phyloP scores from a whole-genome alignment of 2,797 vertebrate genomes.

The Spinus pinus region DNA sequence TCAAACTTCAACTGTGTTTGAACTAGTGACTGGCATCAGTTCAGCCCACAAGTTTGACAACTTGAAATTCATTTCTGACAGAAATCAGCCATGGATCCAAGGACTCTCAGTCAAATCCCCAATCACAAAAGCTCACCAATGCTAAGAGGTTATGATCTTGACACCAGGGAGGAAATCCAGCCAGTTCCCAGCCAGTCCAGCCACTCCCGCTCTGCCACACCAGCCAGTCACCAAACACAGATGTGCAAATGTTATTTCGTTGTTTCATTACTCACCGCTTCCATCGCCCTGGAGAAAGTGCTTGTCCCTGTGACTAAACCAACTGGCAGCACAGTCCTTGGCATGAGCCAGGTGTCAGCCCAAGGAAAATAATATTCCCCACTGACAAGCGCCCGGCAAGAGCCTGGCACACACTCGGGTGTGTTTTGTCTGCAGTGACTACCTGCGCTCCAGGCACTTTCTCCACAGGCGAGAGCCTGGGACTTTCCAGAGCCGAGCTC shows the following conservation, averaged over 20 bases:
- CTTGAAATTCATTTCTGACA: background rate
- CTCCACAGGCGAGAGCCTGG: background rate
- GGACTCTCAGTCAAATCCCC: background rate
- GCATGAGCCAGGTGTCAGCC: background rate
- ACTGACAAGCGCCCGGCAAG: background rate
- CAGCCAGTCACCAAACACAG: background rate
- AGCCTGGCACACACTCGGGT: background rate
- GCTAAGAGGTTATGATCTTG: background rate
- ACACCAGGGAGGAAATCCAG: background rate
- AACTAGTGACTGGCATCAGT: rapidly evolving
- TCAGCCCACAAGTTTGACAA: background rate
- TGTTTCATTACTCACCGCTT: background rate
- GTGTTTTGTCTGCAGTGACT: background rate
- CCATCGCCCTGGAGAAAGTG: slow-evolving; percentile 48
- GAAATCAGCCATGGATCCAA: background rate
- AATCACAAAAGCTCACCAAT: background rate
- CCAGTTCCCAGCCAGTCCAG: background rate
- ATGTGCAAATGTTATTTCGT: background rate
- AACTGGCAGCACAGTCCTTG: background rate
- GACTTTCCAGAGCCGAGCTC: background rate
- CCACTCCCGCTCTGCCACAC: background rate
- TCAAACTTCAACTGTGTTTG: rapidly evolving
- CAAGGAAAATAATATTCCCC: background rate
- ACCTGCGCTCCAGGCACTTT: background rate
- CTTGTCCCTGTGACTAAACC: slow-evolving; percentile 20